Evolutionary conservation across 2,113 vertebrate genomes (phyloP), one percentile per base, ranked within the genome.

Genomic region (Seriola rivoliana): DNA sequence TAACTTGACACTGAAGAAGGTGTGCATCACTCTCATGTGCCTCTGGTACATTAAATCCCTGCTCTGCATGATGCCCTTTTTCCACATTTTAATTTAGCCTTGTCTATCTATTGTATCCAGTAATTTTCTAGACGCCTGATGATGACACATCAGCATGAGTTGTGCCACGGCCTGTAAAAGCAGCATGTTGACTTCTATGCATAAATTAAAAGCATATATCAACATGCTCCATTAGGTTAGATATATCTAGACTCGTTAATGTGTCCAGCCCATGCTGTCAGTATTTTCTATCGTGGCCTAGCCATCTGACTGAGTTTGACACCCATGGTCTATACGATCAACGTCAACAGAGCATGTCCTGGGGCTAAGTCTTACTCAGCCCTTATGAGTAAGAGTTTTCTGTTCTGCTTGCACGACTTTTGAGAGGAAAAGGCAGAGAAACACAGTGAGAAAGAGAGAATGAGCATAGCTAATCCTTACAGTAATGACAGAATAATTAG

Each of bases 401-500:
- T 89, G 87, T 85, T 81, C 79, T 11, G 85, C 89, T 89, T 69
- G 86, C 87, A 78, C 29, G 80, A 86, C 84, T 91, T 90, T 76
- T 75, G 58, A 74, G 83, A 46, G 85, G 75, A 82, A 87, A 87
- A 77, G 57, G 69, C 75, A 65, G 57, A 59, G 78, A 81, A 90
- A 91, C 78, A 79, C 85, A 80, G 80, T 34, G 88, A 84, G 46
- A 92, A 76, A 57, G 75, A 81, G 76, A 89, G 91, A 93, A 92
- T 84, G 75, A 92, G 92, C 92, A 89, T 93, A 80, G 93, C 92
- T 94, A 93, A 93, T 94, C 91, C 91, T 90, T 89, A 82, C 88
- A 85, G 89, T 92, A 94, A 93, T 93, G 91, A 93, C 92, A 91
- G 90, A 93, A 94, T 92, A 93, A 93, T 94, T 92, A 94, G 90